These are phyloP conservation scores for Acronicta psi DNA, from an alignment of 2,888 invertebrate species.

Conservation along the genomic window DNA sequence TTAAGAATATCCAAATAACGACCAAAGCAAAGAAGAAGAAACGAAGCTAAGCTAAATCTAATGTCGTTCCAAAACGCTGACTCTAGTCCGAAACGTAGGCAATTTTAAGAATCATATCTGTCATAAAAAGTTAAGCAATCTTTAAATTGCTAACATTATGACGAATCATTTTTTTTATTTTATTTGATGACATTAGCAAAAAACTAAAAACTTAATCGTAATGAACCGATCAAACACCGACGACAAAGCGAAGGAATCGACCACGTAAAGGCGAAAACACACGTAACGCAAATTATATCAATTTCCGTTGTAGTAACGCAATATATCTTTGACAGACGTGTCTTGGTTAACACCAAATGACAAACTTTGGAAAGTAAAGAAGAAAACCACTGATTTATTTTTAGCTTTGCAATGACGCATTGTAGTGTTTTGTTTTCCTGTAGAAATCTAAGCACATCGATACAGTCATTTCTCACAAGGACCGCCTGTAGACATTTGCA, in stretches of 20 bases:
- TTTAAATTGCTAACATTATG: slow-evolving; percentile 18
- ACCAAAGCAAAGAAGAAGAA: too few species aligned
- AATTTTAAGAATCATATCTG: slow-evolving; percentile 21
- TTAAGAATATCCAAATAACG: too few species aligned
- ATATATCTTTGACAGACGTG: not conserved
- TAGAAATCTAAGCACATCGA: too few species aligned
- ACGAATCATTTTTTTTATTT: slow-evolving; percentile 27
- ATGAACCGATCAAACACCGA: slow-evolving; percentile 13
- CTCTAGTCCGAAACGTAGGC: slow-evolving; percentile 15
- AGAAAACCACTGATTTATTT: too few species aligned
- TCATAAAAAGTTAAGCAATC: slow-evolving; percentile 32
- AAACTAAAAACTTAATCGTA: slow-evolving; percentile 18
- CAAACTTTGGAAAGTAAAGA: too few species aligned
- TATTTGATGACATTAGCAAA: slow-evolving; percentile 28
- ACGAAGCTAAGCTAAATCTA: not conserved
- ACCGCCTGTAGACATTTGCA: too few species aligned
- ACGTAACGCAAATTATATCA: not conserved
- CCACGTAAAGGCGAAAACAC: slow-evolving; percentile 7
- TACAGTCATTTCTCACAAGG: too few species aligned
- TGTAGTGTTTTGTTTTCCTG: too few species aligned
- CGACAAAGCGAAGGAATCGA: not conserved
- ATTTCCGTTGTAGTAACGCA: not conserved
- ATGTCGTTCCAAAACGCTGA: slow-evolving; percentile 11
- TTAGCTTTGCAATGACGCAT: too few species aligned
- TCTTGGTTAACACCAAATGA: not conserved